Base-by-base conservation (phyloP, 2,888 invertebrate genomes). In the Cephus runcator region DNA sequence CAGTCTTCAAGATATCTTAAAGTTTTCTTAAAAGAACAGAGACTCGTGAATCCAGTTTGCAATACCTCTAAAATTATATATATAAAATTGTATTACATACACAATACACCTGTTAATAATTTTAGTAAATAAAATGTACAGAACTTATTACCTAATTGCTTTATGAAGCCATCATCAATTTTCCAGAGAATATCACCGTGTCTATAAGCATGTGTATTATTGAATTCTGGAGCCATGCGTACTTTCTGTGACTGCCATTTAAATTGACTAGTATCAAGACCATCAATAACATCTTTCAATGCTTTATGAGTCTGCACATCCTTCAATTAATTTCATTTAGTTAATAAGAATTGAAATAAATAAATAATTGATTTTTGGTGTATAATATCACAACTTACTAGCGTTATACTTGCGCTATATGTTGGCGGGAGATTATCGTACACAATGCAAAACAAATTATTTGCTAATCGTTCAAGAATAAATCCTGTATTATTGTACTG, bases 371-470 rank as follows among this genome's bases (percentile, higher is more conserved):
- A 23, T 79, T 74, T 68, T 1, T 69, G 76, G 36, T 56, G 34
- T 36, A 15, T 35, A 9, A 35, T 23, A 56, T 56, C 23, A 56
- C 23, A 56, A 9, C 56, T 56, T 77, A 87, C 85, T 77, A 86
- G 80, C 79, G 84, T 79, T 35, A 86, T 85, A 35, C 82, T 85
- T 4, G 84, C 85, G 73, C 82, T 89, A 74, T 90, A 90, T 30
- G 85, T 83, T 30, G 90, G 89, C 74, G 93, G 94, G 78, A 93
- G 90, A 91, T 95, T 95, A 80, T 93, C 94, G 77, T 92, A 93
- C 31, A 93, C 91, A 79, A 95, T 93, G 84, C 95, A 95, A 86
- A 95, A 94, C 79, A 95, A 87, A 81, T 93, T 93, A 79, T 92
- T 92, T 34, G 89, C 85, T 69, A 91, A 79, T 82, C 89, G 88